Evolutionary conservation across 2,113 vertebrate genomes (phyloP), one percentile per base, ranked within the genome.

Genomic region (Aspidoscelis tigris): DNA sequence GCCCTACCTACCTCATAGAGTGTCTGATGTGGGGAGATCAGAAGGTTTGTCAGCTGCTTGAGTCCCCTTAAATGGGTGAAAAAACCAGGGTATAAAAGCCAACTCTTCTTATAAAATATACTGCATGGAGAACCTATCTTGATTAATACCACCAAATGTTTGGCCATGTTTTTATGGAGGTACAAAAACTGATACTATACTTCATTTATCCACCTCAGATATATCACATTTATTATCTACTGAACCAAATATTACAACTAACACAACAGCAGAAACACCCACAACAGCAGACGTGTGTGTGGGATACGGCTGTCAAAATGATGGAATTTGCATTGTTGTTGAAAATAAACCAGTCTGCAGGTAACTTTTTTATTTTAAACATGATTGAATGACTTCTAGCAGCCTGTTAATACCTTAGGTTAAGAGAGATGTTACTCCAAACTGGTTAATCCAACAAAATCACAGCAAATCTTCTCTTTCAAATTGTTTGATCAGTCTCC

Each of bases 211-310:
- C 82, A 80, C 84, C 66, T 73, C 88, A 99, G 98, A 99, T 89
- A 95, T 98, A 76, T 96, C 97, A 1, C 90, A 97, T 91, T 95
- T 99, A 58, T 93, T 94, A 2, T 26, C 61, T 73, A 88, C 91
- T 55, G 87, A 96, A 82, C 90, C 94, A 2, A 92, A 33, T 79
- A 16, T 22, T 77, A 39, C 76, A 41, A 73, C 84, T 53, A 7
- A 82, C 4, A 21, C 2, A 12, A 7, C 55, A 7, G 41, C 70
- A 74, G 26, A 41, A 22, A 75, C 58, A 22, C 0, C 44, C 3
- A 0, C 53, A 12, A 33, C 39, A 66, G 58, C 12, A 61, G n/a
- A 70, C 0, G 14, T 18, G 14, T 99, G 98, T 85, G 0, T 9
- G 43, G 21, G 83, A 0, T 71, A 97, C 21, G 22, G 9, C 0